Evolutionary conservation across 2,888 invertebrate species (phyloP).

Genomic region (Acrobasis repandana): DNA sequence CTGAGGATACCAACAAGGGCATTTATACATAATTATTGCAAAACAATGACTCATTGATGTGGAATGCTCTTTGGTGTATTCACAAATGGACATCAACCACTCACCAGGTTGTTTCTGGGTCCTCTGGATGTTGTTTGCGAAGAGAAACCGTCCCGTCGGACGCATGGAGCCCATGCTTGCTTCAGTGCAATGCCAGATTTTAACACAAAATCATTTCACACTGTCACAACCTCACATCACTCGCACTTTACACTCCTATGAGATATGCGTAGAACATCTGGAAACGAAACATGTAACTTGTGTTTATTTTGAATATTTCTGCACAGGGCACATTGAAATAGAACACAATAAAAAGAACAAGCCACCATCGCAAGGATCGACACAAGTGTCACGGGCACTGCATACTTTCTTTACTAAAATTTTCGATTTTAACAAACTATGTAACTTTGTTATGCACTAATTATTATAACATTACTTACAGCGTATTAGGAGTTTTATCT

Average conservation of each 20-base stretch:
- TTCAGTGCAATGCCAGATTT: constrained; percentile 42
- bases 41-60: constrained; percentile 52
- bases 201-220: constrained; percentile 55
- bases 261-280: constrained; percentile 56
- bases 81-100: constrained; percentile 37
- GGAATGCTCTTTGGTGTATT: constrained; percentile 43
- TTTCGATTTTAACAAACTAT: background rate
- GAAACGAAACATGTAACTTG: constrained; percentile 49
- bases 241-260: constrained; percentile 34
- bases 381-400: background rate
- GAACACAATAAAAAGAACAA: constrained; percentile 62
- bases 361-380: constrained; percentile 29
- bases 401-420: background rate
- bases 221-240: constrained; percentile 32
- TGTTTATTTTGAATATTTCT: constrained; percentile 51
- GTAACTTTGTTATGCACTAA: background rate
- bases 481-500: background rate
- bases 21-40: constrained; percentile 38
- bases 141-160: constrained; percentile 84
- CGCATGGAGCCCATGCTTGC: constrained; percentile 84
- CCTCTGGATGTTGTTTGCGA: constrained; percentile 84
- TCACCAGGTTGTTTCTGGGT: constrained; percentile 79
- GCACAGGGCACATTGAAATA: constrained; percentile 52
- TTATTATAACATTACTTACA: constrained; percentile 14
- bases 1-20: constrained; percentile 43